phyloP scores from a whole-genome alignment of 2,888 invertebrate genomes.

The Chalcosyrphus nemorum region DNA sequence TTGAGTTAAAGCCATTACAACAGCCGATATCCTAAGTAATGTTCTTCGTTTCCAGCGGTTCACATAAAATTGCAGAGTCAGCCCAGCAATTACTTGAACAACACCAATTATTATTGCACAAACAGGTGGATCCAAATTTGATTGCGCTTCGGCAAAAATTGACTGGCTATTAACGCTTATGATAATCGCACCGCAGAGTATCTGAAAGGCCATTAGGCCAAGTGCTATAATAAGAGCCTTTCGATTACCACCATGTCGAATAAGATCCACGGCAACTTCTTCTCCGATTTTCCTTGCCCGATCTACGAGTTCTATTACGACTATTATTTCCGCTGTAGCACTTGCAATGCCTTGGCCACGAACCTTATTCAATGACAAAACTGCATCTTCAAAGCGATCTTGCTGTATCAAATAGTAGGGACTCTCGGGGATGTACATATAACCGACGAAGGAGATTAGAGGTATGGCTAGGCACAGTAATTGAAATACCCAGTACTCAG shows the following conservation, averaged over 20 bases:
- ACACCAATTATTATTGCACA: constrained; percentile 88
- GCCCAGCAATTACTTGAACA: constrained; percentile 89
- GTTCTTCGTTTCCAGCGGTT: constrained; percentile 89
- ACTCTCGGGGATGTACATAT: constrained; percentile 91
- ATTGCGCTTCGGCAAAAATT: constrained; percentile 87
- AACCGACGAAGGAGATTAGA: constrained; percentile 84
- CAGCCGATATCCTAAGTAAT: constrained; percentile 87
- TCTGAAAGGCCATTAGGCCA: constrained; percentile 90
- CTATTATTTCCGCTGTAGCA: constrained; percentile 85
- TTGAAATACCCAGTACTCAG: constrained; percentile 86
- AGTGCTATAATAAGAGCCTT: constrained; percentile 89
- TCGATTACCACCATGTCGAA: constrained; percentile 85
- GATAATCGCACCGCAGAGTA: constrained; percentile 91
- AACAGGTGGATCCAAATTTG: constrained; percentile 84
- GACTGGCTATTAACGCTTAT: constrained; percentile 89
- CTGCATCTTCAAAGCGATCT: constrained; percentile 84
- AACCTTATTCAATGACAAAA: constrained; percentile 85
- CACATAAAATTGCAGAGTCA: constrained; percentile 88
- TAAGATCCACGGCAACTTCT: not conserved
- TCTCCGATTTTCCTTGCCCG: constrained; percentile 79
- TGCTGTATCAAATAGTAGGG: constrained; percentile 87
- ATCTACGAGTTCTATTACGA: constrained; percentile 84
- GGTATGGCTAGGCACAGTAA: constrained; percentile 86
- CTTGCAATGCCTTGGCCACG: constrained; percentile 85
- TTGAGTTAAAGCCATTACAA: constrained; percentile 86